phyloP scores from a whole-genome alignment of 1,140 invertebrate species.

The Megalopta genalis region DNA sequence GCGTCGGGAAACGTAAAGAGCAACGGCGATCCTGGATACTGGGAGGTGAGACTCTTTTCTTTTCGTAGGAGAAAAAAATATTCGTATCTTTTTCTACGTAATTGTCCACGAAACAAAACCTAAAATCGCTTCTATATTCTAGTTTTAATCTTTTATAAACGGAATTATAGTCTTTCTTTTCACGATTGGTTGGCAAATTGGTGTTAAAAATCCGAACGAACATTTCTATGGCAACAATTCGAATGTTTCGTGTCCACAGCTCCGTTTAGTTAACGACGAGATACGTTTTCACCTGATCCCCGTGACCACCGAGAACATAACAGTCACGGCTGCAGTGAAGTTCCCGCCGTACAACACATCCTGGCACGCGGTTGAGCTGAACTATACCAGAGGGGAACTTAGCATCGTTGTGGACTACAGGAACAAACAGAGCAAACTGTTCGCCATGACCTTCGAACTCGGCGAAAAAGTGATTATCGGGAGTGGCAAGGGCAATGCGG shows the following conservation, averaged over 20 bases:
- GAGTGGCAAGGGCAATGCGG: constrained; percentile 84
- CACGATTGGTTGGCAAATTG: no score
- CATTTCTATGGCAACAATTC: no score
- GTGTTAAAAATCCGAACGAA: no score
- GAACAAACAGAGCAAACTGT: constrained; percentile 85
- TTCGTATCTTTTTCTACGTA: no score
- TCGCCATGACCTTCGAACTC: constrained; percentile 80
- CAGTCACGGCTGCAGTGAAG: constrained; percentile 88
- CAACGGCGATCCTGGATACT: constrained; percentile 87
- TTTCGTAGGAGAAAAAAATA: no score
- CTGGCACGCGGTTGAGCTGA: constrained; percentile 89
- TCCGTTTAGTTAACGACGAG: constrained; percentile 89
- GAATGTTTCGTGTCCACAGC: constrained; percentile 75
- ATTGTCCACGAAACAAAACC: no score
- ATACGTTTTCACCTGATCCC: constrained; percentile 90
- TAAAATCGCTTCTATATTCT: no score
- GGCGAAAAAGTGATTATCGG: constrained; percentile 86
- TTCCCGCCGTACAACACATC: constrained; percentile 87
- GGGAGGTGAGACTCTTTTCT: constrained; percentile 85
- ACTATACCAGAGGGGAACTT: constrained; percentile 87
- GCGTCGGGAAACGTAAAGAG: constrained; percentile 90
- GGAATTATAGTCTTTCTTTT: no score
- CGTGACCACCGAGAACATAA: constrained; percentile 86
- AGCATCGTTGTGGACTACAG: constrained; percentile 87
- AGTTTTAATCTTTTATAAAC: no score